Conservation (phyloP, 2,888 invertebrate species). For the Morpho achilles region DNA sequence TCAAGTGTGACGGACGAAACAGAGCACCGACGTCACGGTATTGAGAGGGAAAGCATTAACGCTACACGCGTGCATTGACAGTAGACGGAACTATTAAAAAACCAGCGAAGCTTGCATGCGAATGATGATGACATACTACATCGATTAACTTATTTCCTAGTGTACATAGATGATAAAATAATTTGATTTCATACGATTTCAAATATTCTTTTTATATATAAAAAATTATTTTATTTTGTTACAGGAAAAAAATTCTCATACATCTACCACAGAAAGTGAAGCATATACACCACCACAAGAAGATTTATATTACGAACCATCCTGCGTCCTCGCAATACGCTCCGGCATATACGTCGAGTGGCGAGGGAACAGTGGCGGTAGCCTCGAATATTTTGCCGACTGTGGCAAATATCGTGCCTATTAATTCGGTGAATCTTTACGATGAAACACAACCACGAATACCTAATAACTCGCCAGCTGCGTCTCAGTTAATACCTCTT, state of each 20-base stretch:
- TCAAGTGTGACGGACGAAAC: conserved; percentile 45
- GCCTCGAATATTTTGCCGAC: conserved; percentile 57
- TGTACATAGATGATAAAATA: conserved; percentile 7
- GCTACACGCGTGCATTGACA: conserved; percentile 66
- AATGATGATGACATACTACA: conserved; percentile 36
- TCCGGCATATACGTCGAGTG: conserved; percentile 65
- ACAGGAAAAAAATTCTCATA: conserved; percentile 78
- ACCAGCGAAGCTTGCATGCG: conserved; percentile 49
- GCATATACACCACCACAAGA: conserved; percentile 77
- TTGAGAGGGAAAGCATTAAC: conserved; percentile 64
- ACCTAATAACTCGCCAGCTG: conserved; percentile 42
- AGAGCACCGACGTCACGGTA: conserved; percentile 39
- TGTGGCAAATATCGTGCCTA: conserved; percentile 50
- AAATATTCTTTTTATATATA: conserved; percentile 33
- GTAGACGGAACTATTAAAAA: conserved; percentile 53
- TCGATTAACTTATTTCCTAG: conserved; percentile 21
- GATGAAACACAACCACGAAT: conserved; percentile 50
- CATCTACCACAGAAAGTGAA: conserved; percentile 78
- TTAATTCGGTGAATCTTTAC: conserved; percentile 57
- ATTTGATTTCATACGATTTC: background rate
- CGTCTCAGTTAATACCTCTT: conserved; percentile 63
- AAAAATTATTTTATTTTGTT: conserved; percentile 60
- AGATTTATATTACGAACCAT: conserved; percentile 74
- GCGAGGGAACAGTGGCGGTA: conserved; percentile 62
- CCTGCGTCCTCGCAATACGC: conserved; percentile 69